Percentiles rank a stretch among this genome's conserved stretches.
Conservation (phyloP, 2,113 vertebrate species). For the Psephotus haematonotus region DNA sequence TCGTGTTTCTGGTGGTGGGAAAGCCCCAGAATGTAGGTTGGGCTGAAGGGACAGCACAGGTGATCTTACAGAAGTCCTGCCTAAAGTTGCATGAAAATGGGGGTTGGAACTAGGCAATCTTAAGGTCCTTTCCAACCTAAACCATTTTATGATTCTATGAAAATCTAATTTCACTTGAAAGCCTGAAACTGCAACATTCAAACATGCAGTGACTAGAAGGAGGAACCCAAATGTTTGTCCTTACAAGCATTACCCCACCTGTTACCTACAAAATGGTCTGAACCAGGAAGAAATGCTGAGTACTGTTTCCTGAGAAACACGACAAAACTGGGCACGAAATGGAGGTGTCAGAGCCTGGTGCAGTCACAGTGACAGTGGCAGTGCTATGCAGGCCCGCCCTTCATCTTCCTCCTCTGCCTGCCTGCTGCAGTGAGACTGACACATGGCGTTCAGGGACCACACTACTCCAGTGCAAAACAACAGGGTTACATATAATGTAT, state of each 20-base stretch:
- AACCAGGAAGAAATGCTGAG: not conserved
- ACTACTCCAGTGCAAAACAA: not conserved
- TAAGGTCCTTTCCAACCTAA: not conserved
- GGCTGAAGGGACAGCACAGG: not conserved
- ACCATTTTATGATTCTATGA: not conserved
- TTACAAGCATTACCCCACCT: not conserved
- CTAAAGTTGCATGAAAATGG: not conserved
- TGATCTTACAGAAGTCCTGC: slow-evolving; percentile 1
- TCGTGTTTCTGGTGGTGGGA: slow-evolving; percentile 24
- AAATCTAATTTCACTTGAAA: not conserved
- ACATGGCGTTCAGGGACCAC: rapidly evolving
- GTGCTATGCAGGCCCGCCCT: not conserved
- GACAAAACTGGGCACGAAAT: not conserved
- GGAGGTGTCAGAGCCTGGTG: not conserved
- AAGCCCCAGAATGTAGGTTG: slow-evolving; percentile 9
- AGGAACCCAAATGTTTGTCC: not conserved
- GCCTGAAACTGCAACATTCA: not conserved
- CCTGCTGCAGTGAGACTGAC: not conserved
- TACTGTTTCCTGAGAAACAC: not conserved
- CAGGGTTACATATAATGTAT: not conserved
- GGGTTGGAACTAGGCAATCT: not conserved
- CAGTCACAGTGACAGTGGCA: not conserved
- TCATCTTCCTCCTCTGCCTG: not conserved
- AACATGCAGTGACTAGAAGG: not conserved
- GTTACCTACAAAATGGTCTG: not conserved